Evolutionary conservation across 2,113 vertebrate species (phyloP).

Genomic region (Periophthalmus modestus): DNA sequence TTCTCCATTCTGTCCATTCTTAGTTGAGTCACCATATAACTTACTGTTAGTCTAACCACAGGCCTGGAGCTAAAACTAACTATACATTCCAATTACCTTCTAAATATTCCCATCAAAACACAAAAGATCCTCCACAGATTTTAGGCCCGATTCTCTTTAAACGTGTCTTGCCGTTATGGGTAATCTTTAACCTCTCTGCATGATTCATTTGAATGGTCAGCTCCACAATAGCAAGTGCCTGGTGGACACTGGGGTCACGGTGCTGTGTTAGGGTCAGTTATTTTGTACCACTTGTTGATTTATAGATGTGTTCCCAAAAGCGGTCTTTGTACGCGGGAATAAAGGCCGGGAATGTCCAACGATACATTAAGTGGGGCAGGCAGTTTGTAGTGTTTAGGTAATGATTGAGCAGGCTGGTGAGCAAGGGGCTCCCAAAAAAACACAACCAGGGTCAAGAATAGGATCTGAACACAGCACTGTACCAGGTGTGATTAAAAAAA

Average conservation of each 20-base stretch:
- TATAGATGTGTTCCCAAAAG: slow-evolving; percentile 60
- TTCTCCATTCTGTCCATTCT: too few species aligned
- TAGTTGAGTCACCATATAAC: slow-evolving; percentile 8
- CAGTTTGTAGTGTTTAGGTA: slow-evolving; percentile 57
- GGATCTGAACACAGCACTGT: too few species aligned
- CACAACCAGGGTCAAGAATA: too few species aligned
- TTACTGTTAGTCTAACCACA: not conserved
- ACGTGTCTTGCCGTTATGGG: slow-evolving; percentile 24
- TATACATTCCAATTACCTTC: slow-evolving; percentile 1
- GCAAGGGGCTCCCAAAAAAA: not conserved
- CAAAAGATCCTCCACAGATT: not conserved
- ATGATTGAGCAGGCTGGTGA: slow-evolving; percentile 62
- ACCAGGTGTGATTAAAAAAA: too few species aligned
- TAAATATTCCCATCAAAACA: not conserved
- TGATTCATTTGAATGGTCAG: slow-evolving; percentile 38
- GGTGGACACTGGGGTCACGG: slow-evolving; percentile 36
- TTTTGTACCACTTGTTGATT: slow-evolving; percentile 71
- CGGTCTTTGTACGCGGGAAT: slow-evolving; percentile 60
- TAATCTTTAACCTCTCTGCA: slow-evolving; percentile 58
- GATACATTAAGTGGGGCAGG: slow-evolving; percentile 55
- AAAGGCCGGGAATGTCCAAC: slow-evolving; percentile 74
- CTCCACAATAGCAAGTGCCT: slow-evolving; percentile 29
- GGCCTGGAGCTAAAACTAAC: slow-evolving; percentile 37
- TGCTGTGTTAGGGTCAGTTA: slow-evolving; percentile 32
- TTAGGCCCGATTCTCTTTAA: not conserved